A percentile compares a stretch with the other conserved stretches of the same genome.
phyloP scores from a whole-genome alignment of 2,113 vertebrate genomes.

The Aramus guarauna region DNA sequence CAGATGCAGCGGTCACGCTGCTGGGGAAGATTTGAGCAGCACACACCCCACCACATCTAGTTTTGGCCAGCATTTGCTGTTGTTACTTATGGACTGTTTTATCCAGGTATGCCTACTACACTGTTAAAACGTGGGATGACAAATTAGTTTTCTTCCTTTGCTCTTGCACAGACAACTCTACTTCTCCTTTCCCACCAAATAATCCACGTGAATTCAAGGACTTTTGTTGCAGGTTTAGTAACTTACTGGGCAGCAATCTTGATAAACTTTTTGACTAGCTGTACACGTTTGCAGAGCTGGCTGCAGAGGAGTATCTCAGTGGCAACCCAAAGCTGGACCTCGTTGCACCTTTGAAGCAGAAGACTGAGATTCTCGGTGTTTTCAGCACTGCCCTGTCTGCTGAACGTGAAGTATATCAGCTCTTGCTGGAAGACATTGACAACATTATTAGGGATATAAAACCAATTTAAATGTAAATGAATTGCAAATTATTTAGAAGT shows the following conservation, averaged over 20 bases:
- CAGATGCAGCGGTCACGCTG: neutral
- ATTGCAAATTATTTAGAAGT: neutral
- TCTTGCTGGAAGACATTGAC: slow-evolving; percentile 86
- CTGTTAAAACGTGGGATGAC: neutral
- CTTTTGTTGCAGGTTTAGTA: neutral
- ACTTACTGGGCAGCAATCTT: slow-evolving; percentile 98
- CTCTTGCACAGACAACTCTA: neutral
- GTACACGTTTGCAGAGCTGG: slow-evolving; percentile 90
- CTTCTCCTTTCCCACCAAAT: neutral
- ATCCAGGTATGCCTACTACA: neutral
- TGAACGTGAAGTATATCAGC: slow-evolving; percentile 93
- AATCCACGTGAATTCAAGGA: neutral
- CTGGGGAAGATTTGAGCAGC: neutral
- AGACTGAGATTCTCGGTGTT: slow-evolving; percentile 87
- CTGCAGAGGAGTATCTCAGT: slow-evolving; percentile 91
- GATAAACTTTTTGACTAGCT: slow-evolving; percentile 97
- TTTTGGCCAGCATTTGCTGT: neutral
- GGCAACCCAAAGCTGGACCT: slow-evolving; percentile 96
- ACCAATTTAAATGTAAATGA: neutral
- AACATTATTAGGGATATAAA: neutral
- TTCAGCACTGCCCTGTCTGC: slow-evolving; percentile 80
- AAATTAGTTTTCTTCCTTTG: neutral
- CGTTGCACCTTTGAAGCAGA: slow-evolving; percentile 92
- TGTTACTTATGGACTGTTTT: neutral
- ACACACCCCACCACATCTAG: neutral